Percentiles rank a stretch among this genome's conserved stretches.
phyloP scores from a whole-genome alignment of 1,140 invertebrate genomes.

The Drosophila malerkotliana region DNA sequence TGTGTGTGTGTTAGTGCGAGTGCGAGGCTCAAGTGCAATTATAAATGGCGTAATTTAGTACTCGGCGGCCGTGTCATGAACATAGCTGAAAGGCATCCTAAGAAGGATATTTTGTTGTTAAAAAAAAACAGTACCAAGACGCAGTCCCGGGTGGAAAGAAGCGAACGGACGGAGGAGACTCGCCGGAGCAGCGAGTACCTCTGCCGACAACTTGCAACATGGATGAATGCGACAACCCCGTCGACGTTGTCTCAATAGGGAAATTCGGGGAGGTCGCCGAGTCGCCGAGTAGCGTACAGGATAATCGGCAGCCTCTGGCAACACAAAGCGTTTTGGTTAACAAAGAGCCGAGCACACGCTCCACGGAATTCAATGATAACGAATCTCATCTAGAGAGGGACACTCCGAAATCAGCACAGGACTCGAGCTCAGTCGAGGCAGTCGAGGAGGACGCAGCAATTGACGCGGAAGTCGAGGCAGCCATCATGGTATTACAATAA shows the following conservation, averaged over 20 bases:
- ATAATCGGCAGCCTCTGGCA: neutral
- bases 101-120: slow-evolving; percentile 17
- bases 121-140: slow-evolving; percentile 37
- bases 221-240: slow-evolving; percentile 84
- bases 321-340: slow-evolving; percentile 2
- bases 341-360: slow-evolving; percentile 18
- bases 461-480: slow-evolving; percentile 76
- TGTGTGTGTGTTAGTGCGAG: slow-evolving; percentile 24
- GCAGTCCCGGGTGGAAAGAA: slow-evolving; percentile 20
- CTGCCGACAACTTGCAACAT: slow-evolving; percentile 75
- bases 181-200: slow-evolving; percentile 62
- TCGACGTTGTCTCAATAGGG: slow-evolving; percentile 72
- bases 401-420: slow-evolving; percentile 6
- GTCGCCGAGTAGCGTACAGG: slow-evolving; percentile 14
- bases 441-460: slow-evolving; percentile 59
- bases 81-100: slow-evolving; percentile 43
- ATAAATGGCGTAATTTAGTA: slow-evolving; percentile 77
- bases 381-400: slow-evolving; percentile 28
- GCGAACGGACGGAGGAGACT: slow-evolving; percentile 43
- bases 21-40: slow-evolving; percentile 68
- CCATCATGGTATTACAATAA: slow-evolving; percentile 72
- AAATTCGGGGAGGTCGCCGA: slow-evolving; percentile 28
- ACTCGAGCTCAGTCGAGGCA: slow-evolving; percentile 14
- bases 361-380: slow-evolving; percentile 28
- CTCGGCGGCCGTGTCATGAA: slow-evolving; percentile 61